Evolutionary conservation across 2,888 invertebrate genomes (phyloP).

Genomic region (Sesamia inferens): DNA sequence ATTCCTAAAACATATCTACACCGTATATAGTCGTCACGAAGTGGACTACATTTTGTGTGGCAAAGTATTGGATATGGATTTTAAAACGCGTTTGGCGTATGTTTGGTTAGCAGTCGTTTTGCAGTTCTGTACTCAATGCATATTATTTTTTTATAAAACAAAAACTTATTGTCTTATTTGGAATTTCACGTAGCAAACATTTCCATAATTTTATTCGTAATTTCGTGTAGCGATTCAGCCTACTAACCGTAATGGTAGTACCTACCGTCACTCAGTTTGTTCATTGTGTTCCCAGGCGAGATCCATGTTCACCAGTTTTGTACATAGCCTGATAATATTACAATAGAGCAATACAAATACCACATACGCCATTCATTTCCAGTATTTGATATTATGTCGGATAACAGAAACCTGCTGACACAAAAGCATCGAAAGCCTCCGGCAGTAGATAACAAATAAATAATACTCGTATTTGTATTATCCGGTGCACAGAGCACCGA

Average conservation of each 20-base stretch:
- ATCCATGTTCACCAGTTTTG: neutral
- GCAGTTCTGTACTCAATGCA: neutral
- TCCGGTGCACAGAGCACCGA: constrained; percentile 43
- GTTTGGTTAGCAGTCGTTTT: neutral
- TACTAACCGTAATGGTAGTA: constrained; percentile 14
- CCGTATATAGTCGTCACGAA: neutral
- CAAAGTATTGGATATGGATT: neutral
- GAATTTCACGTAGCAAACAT: neutral
- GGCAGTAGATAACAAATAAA: constrained; percentile 45
- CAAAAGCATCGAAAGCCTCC: constrained; percentile 45
- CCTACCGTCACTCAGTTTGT: neutral
- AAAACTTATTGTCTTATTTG: neutral
- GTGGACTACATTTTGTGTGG: neutral
- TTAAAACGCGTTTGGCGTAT: neutral
- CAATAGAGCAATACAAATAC: constrained; percentile 37
- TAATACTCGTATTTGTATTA: constrained; percentile 44
- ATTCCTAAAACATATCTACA: constrained; percentile 29
- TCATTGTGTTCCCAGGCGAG: constrained; percentile 7
- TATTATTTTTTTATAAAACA: neutral
- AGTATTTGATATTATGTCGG: constrained; percentile 43
- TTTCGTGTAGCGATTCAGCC: neutral
- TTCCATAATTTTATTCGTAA: neutral
- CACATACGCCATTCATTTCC: constrained; percentile 19
- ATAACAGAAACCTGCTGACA: constrained; percentile 50
- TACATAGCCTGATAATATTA: constrained; percentile 16